Evolutionary conservation across 2,888 invertebrate species (phyloP).

Genomic region (Antheraea yamamai): DNA sequence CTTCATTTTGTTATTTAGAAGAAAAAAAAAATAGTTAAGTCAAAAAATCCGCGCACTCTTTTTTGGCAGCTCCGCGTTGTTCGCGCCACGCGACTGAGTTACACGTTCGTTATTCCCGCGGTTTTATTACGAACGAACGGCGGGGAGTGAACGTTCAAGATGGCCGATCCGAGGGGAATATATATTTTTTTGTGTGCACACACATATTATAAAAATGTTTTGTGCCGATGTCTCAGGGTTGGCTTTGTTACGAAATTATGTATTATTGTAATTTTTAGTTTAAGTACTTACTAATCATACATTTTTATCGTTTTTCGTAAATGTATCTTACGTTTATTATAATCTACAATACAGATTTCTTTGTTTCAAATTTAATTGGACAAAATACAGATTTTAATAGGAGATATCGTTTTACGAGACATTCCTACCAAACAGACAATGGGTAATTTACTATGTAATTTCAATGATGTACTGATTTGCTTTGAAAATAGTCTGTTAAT

Average conservation of each 20-base stretch:
- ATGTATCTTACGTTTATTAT: background rate
- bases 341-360: background rate
- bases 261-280: slow-evolving; percentile 29
- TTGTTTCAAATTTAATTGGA: background rate
- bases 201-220: slow-evolving; percentile 11
- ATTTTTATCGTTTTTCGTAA: background rate
- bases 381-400: background rate
- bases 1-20: slow-evolving; percentile 75
- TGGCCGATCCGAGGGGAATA: slow-evolving; percentile 33
- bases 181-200: slow-evolving; percentile 23
- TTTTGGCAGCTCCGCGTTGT: slow-evolving; percentile 51
- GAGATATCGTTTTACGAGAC: background rate
- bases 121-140: slow-evolving; percentile 61
- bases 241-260: slow-evolving; percentile 54
- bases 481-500: background rate
- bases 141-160: slow-evolving; percentile 66
- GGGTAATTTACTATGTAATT: background rate
- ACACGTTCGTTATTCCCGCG: slow-evolving; percentile 53
- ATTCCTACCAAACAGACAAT: background rate
- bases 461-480: background rate
- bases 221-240: slow-evolving; percentile 49
- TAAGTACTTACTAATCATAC: background rate
- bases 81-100: slow-evolving; percentile 70
- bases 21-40: slow-evolving; percentile 41
- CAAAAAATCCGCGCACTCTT: slow-evolving; percentile 50